phyloP scores from a whole-genome alignment of 1,140 invertebrate species.

The Himalopsyche phryganea region DNA sequence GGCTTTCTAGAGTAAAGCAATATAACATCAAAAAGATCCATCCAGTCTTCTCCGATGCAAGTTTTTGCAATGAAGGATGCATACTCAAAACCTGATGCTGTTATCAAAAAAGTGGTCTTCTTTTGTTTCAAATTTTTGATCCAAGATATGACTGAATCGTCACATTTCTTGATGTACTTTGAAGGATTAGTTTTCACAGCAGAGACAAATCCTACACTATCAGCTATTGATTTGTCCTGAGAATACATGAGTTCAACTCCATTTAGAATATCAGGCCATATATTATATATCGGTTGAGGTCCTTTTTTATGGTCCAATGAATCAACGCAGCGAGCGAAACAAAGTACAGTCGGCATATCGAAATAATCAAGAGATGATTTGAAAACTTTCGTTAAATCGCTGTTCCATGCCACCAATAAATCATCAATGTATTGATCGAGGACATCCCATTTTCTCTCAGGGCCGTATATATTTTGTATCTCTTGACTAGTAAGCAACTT shows the following conservation, averaged over 20 bases:
- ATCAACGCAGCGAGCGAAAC: constrained; percentile 72
- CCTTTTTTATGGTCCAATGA: constrained; percentile 58
- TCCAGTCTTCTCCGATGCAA: constrained; percentile 68
- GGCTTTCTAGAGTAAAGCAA: constrained; percentile 74
- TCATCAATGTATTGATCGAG: constrained; percentile 55
- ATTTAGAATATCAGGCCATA: constrained; percentile 66
- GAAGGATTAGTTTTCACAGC: constrained; percentile 59
- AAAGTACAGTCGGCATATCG: constrained; percentile 65
- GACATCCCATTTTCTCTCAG: constrained; percentile 57
- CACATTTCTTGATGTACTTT: constrained; percentile 63
- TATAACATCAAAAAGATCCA: constrained; percentile 67
- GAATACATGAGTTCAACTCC: constrained; percentile 62
- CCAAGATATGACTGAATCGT: constrained; percentile 60
- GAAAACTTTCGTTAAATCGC: constrained; percentile 57
- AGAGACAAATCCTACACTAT: constrained; percentile 61
- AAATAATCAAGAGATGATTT: constrained; percentile 73
- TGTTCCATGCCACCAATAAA: constrained; percentile 61
- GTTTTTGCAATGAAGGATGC: constrained; percentile 63
- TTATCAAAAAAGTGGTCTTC: constrained; percentile 68
- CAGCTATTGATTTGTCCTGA: constrained; percentile 57
- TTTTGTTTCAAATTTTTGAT: constrained; percentile 51
- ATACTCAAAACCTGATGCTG: constrained; percentile 74
- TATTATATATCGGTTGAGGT: constrained; percentile 48
- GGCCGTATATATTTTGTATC: constrained; percentile 62
- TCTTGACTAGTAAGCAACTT: constrained; percentile 55